Evolutionary conservation across 2,888 invertebrate species (phyloP), one percentile per base, ranked within the genome.

Genomic region (Eristalinus aeneus): DNA sequence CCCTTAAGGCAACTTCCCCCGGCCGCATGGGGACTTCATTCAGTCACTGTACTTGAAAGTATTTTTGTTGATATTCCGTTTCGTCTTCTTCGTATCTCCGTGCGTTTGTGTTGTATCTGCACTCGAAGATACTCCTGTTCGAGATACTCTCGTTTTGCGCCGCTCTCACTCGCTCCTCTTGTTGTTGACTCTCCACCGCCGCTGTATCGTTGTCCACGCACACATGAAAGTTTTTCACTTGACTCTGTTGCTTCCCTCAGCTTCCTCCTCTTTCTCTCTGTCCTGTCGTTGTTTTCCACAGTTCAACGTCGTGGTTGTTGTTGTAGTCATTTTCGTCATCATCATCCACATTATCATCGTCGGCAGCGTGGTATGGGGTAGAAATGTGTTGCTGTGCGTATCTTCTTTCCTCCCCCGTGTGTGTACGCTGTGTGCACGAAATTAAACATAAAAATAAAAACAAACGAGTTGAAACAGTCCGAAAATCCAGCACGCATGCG

Each of bases 301-400:
- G n/a, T n/a, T n/a, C 27, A 27, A 27, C 27, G n/a, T 27, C 27
- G 27, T 3, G 2, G 5, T n/a, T 1, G 39, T 39, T 39, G 39
- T n/a, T 1, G 0, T 39, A n/a, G n/a, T 76, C 23, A 58, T 10
- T 10, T 61, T 76, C 58, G 34, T 34, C 16, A 46, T 39, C 46
- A 63, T 32, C 34, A 53, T 54, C 53, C 16, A 63, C 46, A 53
- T 80, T 27, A 60, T 76, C 23, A n/a, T 72, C 22, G 65, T 46
- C 46, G 32, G 64, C 71, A 46, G 64, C 85, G 69, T 77, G 64
- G 85, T 81, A 85, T 85, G 85, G 85, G 85, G 83, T 84, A 81
- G 76, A 53, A 72, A 73, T 64, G 56, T 69, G 58, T 69, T 65
- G 9, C 39, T 69, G 69, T 68, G 71, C 46, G 75, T 71, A 61